These are phyloP conservation scores for Penaeus indicus DNA, from an alignment of 1,140 invertebrate species.

Conservation along the genomic window DNA sequence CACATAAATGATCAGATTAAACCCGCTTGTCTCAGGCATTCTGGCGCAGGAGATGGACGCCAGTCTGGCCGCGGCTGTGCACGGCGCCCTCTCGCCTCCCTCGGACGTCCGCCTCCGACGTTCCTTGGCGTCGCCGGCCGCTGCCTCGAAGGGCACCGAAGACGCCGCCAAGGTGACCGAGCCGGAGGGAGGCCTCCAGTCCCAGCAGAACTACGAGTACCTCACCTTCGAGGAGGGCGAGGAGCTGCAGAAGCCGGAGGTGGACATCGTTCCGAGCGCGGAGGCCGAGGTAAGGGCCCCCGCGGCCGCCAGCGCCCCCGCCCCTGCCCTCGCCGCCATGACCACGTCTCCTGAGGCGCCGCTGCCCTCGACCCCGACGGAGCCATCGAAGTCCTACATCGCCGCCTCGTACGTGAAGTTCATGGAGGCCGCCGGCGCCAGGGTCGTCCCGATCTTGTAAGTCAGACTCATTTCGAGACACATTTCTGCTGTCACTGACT, in stretches of 20 bases:
- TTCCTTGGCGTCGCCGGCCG: too few species aligned
- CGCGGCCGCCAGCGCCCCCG: background rate
- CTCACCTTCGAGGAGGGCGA: too few species aligned
- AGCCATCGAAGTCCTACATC: constrained; percentile 75
- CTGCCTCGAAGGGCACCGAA: too few species aligned
- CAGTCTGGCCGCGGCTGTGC: background rate
- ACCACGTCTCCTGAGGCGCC: background rate
- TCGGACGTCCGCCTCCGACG: too few species aligned
- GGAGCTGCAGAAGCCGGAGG: too few species aligned
- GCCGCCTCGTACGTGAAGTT: constrained; percentile 88
- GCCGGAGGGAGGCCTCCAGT: too few species aligned
- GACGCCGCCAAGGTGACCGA: too few species aligned
- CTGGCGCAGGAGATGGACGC: background rate
- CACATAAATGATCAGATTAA: too few species aligned
- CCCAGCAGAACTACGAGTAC: too few species aligned
- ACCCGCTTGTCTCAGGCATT: background rate
- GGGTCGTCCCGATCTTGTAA: constrained; percentile 87
- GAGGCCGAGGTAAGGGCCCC: background rate
- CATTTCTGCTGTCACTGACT: background rate
- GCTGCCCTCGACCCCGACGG: background rate
- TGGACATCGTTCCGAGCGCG: background rate
- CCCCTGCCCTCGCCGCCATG: background rate
- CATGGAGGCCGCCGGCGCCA: constrained; percentile 83
- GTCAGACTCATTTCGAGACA: constrained; percentile 40
- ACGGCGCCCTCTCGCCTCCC: background rate